Percentiles rank a stretch among this genome's conserved stretches.
phyloP scores from a whole-genome alignment of 2,888 invertebrate species.

The Meliscaeva auricollis region DNA sequence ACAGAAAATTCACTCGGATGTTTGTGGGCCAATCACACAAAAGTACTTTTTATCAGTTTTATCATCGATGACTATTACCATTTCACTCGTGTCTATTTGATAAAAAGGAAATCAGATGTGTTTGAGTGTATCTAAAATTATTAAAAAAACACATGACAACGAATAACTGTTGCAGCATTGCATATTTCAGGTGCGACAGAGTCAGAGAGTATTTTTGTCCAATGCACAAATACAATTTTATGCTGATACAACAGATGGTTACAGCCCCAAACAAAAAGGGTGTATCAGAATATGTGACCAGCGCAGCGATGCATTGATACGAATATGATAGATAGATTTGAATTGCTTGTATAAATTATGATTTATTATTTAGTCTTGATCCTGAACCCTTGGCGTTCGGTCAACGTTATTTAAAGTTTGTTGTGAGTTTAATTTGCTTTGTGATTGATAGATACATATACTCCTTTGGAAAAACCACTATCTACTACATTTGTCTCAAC shows the following conservation, averaged over 20 bases:
- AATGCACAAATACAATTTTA: neutral
- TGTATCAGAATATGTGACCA: neutral
- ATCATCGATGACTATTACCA: constrained; percentile 51
- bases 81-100: constrained; percentile 31
- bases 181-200: neutral
- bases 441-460: too few species aligned
- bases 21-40: constrained; percentile 44
- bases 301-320: too few species aligned
- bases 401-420: too few species aligned
- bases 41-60: constrained; percentile 48
- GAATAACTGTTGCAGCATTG: neutral
- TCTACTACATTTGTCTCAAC: too few species aligned
- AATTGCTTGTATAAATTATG: too few species aligned
- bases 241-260: neutral
- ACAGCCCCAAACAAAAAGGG: neutral
- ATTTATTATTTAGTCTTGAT: too few species aligned
- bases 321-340: too few species aligned
- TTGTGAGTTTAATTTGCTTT: too few species aligned
- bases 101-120: constrained; percentile 13
- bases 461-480: too few species aligned
- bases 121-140: constrained; percentile 2
- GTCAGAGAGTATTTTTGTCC: neutral
- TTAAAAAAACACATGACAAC: neutral
- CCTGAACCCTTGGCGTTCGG: too few species aligned
- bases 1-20: constrained; percentile 53